Evolutionary conservation across 2,113 vertebrate genomes (phyloP), one percentile per base, ranked within the genome.

Genomic region (Notarius quadriscutis): DNA sequence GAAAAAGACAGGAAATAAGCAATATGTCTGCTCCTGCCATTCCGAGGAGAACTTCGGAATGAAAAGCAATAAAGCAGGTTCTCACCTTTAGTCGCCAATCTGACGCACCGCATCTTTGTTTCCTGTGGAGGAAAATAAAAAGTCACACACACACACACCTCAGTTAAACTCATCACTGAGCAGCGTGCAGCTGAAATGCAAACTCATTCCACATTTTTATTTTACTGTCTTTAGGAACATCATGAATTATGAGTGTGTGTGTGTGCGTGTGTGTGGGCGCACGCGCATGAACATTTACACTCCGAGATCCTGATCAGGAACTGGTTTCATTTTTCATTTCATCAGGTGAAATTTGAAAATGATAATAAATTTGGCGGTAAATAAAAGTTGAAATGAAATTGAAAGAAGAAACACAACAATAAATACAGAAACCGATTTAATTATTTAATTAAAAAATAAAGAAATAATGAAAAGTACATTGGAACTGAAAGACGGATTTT

Each of bases 51-150:
- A 67, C 15, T 20, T 55, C 22, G 17, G 58, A 51, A 63, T 74
- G 79, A 63, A 63, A 87, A 85, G 69, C 88, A 74, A 22, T 69
- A 57, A 78, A 25, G 0, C 2, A 91, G 75, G 58, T 41, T 92
- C 97, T 97, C 97, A 99, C 98, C 97, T 99, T 99, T 99, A 17
- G 96, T 97, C 91, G 98, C 98, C 92, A 99, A 96, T 93, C 97
- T 96, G 91, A 99, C 95, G 96, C 98, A 99, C 90, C 99, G 98
- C 12, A 97, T 99, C 95, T 99, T 99, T 60, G 97, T 99, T 96
- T 99, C 98, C 98, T 99, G 93, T 92, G 84, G 90, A 91, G 85
- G 89, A 90, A 58, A 82, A 89, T 48, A 91, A 93, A 91, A 83
- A 51, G 34, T 65, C 89, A 65, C 81, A 83, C 41, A 83, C 80